phyloP scores from a whole-genome alignment of 1,140 invertebrate species.

The Luehdorfia chinensis region DNA sequence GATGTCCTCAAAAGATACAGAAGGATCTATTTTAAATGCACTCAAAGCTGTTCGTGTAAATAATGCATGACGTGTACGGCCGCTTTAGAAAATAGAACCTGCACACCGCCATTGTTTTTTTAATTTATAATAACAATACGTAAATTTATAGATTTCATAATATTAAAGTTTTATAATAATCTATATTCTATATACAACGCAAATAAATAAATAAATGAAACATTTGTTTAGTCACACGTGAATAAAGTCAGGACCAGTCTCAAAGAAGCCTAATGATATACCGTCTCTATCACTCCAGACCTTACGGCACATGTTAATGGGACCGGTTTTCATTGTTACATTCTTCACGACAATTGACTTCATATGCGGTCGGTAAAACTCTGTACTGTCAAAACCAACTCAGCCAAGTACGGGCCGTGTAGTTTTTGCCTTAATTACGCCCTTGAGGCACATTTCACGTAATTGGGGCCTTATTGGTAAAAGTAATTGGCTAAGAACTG shows the following conservation, averaged over 20 bases:
- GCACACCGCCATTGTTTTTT: too few relatives aligned
- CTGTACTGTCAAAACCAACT: not conserved
- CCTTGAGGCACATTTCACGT: slow-evolving; percentile 14
- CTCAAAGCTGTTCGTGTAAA: too few relatives aligned
- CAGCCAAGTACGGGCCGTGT: not conserved
- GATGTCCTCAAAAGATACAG: too few relatives aligned
- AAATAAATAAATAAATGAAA: too few relatives aligned
- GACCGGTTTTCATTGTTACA: slow-evolving; percentile 16
- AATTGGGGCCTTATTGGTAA: slow-evolving; percentile 15
- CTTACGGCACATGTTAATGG: slow-evolving; percentile 8
- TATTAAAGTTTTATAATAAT: not conserved
- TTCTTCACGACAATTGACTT: slow-evolving; percentile 13
- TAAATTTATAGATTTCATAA: too few relatives aligned
- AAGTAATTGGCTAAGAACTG: slow-evolving; percentile 8
- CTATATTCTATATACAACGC: not conserved
- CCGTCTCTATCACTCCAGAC: not conserved
- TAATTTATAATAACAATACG: too few relatives aligned
- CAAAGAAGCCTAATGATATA: not conserved
- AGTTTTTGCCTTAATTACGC: slow-evolving; percentile 17
- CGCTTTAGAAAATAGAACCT: too few relatives aligned
- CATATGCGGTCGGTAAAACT: not conserved
- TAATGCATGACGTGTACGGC: too few relatives aligned
- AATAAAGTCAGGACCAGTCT: not conserved
- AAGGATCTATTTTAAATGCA: too few relatives aligned
- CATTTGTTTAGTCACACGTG: too few relatives aligned